Evolutionary conservation across 2,113 vertebrate species (phyloP).

Genomic region (Spilogale gracilis): DNA sequence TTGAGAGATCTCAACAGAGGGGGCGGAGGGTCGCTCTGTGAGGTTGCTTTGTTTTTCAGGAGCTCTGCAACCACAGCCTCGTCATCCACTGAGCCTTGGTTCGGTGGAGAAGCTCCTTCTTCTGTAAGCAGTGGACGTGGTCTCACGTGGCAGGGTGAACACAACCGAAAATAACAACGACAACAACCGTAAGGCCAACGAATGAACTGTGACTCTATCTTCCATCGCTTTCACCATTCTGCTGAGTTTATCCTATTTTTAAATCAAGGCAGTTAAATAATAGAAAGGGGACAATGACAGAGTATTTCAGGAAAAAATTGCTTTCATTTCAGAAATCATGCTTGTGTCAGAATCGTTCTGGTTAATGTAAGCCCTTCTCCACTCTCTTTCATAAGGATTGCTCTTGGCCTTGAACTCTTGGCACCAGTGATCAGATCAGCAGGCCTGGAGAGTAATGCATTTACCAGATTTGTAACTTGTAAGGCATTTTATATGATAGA

Average conservation of each 20-base stretch:
- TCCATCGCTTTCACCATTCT: not conserved
- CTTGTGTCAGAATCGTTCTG: not conserved
- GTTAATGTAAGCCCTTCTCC: not conserved
- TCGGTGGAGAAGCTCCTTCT: not conserved
- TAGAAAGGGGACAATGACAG: not conserved
- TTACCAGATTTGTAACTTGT: not conserved
- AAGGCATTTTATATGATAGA: not conserved
- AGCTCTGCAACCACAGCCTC: not conserved
- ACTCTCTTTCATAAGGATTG: not conserved
- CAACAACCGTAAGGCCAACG: not conserved
- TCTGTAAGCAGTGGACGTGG: not conserved
- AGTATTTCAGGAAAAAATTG: not conserved
- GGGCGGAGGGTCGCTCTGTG: slow-evolving; percentile 13
- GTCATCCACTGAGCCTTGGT: not conserved
- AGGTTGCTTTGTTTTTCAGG: not conserved
- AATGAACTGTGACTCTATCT: not conserved
- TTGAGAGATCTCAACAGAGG: rapidly evolving
- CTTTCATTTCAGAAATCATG: not conserved
- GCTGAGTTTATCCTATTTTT: not conserved
- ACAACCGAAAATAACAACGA: not conserved
- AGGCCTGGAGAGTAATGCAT: not conserved
- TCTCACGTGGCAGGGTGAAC: not conserved
- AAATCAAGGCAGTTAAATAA: not conserved
- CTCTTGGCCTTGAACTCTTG: not conserved
- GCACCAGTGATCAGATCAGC: not conserved